phyloP scores from a whole-genome alignment of 1,140 invertebrate species.

The Nasonia longicornis region DNA sequence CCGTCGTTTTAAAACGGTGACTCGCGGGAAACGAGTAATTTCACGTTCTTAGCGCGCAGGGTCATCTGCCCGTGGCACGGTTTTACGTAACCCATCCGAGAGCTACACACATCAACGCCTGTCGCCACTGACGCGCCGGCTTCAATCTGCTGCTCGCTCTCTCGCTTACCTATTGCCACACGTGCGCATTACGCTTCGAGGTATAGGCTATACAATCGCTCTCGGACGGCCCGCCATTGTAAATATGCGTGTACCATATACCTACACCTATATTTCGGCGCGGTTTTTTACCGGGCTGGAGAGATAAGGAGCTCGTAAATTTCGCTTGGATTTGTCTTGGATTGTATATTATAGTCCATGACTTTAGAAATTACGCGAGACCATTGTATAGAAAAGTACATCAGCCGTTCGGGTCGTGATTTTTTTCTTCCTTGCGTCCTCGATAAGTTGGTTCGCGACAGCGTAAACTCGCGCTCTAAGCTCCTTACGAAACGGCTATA shows the following conservation, averaged over 20 bases:
- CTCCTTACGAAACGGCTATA: slow-evolving; percentile 30
- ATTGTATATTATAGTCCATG: neutral
- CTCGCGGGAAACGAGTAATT: slow-evolving; percentile 50
- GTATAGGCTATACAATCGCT: neutral
- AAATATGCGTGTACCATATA: neutral
- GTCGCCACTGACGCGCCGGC: neutral
- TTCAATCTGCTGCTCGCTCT: neutral
- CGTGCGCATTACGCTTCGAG: neutral
- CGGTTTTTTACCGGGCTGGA: slow-evolving; percentile 5
- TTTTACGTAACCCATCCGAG: slow-evolving; percentile 45
- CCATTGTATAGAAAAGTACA: neutral
- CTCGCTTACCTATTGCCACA: neutral
- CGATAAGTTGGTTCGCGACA: neutral
- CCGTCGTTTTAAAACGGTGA: slow-evolving; percentile 45
- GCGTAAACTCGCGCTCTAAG: neutral
- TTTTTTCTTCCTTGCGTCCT: neutral
- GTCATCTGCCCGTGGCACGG: slow-evolving; percentile 44
- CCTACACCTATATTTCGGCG: neutral
- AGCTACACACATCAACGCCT: neutral
- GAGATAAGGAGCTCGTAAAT: slow-evolving; percentile 33
- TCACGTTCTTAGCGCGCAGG: slow-evolving; percentile 44
- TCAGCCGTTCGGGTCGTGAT: neutral
- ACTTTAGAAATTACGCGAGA: slow-evolving; percentile 23
- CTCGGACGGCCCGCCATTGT: neutral
- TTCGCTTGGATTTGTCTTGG: neutral